A percentile compares a stretch with the other conserved stretches of the same genome.
Evolutionary conservation across 2,797 vertebrate genomes (phyloP).

Genomic region (Hylomyscus alleni): DNA sequence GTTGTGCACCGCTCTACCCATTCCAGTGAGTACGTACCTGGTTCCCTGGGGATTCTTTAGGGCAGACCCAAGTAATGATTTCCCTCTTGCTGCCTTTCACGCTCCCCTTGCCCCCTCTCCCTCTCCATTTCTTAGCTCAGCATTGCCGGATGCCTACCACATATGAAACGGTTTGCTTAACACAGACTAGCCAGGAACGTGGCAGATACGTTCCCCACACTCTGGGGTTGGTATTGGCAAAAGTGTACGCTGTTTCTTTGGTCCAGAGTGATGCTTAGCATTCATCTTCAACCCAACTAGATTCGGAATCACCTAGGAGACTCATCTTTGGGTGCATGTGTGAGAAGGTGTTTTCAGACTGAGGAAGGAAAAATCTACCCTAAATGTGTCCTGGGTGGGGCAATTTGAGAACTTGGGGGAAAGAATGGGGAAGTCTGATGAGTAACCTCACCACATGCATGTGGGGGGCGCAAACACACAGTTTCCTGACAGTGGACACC

Average conservation of each 20-base stretch:
- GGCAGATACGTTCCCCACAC: neutral
- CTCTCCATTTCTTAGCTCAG: neutral
- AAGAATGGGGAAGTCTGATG: neutral
- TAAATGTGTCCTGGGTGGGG: neutral
- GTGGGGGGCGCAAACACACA: too few relatives aligned
- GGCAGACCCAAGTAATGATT: neutral
- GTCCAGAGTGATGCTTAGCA: neutral
- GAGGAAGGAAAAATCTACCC: neutral
- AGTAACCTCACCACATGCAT: accelerated
- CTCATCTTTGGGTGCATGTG: neutral
- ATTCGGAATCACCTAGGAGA: neutral
- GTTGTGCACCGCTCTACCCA: neutral
- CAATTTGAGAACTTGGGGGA: neutral
- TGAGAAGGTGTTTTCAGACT: neutral
- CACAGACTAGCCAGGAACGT: neutral
- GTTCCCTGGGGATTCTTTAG: neutral
- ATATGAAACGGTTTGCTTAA: neutral
- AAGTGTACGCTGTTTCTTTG: neutral
- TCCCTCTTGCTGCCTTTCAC: neutral
- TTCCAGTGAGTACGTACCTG: neutral
- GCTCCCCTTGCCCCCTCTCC: neutral
- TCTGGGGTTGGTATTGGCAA: neutral
- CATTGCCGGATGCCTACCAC: neutral
- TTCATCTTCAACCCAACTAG: neutral
- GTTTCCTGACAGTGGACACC: neutral